These are phyloP conservation scores for Limenitis camilla DNA, from an alignment of 2,888 invertebrate genomes.

Conservation along the genomic window DNA sequence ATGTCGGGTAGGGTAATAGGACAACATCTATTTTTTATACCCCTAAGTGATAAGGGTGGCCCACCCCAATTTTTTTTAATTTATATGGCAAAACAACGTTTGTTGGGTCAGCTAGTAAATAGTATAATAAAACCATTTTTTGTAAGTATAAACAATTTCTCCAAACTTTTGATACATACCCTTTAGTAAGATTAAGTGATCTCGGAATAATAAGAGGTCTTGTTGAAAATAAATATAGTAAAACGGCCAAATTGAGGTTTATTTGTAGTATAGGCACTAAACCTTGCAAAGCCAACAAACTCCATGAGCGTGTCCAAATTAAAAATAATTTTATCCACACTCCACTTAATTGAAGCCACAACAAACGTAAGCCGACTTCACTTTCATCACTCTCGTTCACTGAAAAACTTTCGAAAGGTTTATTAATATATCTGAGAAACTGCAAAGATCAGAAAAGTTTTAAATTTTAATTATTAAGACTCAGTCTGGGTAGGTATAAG, in stretches of 20 bases:
- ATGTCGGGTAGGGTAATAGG: too few species aligned
- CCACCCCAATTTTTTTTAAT: too few species aligned
- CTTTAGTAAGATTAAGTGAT: conserved; percentile 62
- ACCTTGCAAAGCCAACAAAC: conserved; percentile 78
- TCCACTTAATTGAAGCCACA: conserved; percentile 76
- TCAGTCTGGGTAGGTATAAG: too few species aligned
- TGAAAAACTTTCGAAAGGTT: conserved; percentile 21
- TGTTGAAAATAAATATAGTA: conserved; percentile 45
- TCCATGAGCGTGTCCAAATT: conserved; percentile 79
- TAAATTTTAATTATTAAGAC: not conserved
- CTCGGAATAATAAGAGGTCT: conserved; percentile 68
- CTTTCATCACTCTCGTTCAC: conserved; percentile 40
- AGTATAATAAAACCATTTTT: not conserved
- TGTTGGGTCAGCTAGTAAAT: too few species aligned
- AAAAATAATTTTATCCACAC: conserved; percentile 79
- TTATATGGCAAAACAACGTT: too few species aligned
- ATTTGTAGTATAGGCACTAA: conserved; percentile 79
- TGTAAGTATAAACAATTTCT: not conserved
- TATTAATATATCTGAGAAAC: not conserved
- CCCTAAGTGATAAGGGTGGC: too few species aligned
- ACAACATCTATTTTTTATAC: too few species aligned
- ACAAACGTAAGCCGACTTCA: conserved; percentile 44
- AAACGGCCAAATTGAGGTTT: conserved; percentile 73
- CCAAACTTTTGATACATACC: conserved; percentile 34
- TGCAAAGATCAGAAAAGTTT: not conserved